Evolutionary conservation across 1,140 invertebrate genomes (phyloP), one percentile per base, ranked within the genome.

Genomic region (Atta colombica): DNA sequence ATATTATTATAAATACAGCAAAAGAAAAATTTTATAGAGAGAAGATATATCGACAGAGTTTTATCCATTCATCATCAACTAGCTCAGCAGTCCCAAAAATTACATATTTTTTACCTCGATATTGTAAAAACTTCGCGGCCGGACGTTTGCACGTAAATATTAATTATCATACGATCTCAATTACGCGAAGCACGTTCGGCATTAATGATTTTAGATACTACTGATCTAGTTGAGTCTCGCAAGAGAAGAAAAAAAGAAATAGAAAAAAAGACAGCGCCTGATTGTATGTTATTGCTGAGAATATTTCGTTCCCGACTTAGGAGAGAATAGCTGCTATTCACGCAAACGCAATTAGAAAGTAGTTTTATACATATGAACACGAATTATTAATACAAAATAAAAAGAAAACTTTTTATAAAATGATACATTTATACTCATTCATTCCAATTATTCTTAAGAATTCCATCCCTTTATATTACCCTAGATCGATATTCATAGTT

Each of bases 351-450:
- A 88, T 92, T 93, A 94, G 90, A 93, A 63, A 86, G 91, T 94
- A 94, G 88, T 93, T 94, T 93, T 94, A 94, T 94, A 93, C 93
- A 91, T 93, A 93, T 75, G 87, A 25, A 88, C 90, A 93, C 90
- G 85, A 93, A 92, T 91, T 92, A 92, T 93, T 86, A 93, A 87
- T 93, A 89, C 74, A 90, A 91, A 93, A 93, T 93, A 93, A 93
- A 93, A 75, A 25, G 28, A 72, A 87, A 87, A 87, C 82, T 93
- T 93, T 93, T 93, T 93, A 93, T 84, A 88, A 90, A 92, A 88
- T 25, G n/a, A 25, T 8, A 28, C 39, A n/a, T 66, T 63, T 45
- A 21, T 31, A 10, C 5, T 77, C 16, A 77, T 65, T 77, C 21
- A 25, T 14, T 39, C n/a, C 21, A 6, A 66, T 71, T 51, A 16